Conservation (phyloP, 2,888 invertebrate species). For the Melieria omissa region DNA sequence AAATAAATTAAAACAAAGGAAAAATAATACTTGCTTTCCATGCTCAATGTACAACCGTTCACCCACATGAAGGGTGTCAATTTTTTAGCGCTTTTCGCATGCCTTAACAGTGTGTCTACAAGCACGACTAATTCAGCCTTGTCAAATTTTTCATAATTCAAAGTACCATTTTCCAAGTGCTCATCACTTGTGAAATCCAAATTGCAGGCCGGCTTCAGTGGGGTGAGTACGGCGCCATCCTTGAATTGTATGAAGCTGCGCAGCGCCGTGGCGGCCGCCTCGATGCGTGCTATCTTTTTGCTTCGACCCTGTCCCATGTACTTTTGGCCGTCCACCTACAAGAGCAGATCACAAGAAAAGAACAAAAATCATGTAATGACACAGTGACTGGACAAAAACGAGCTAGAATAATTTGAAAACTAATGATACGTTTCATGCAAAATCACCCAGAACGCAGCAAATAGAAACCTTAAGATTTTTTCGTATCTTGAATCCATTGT, state of each 20-base stretch:
- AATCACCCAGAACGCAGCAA: too few species aligned
- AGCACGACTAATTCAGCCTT: slow-evolving; percentile 55
- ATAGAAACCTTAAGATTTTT: too few species aligned
- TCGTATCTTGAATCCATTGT: too few species aligned
- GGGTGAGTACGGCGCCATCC: slow-evolving; percentile 63
- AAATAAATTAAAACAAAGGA: slow-evolving; percentile 47
- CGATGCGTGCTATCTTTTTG: slow-evolving; percentile 71
- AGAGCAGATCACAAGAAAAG: slow-evolving; percentile 25
- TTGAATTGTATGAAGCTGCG: slow-evolving; percentile 72
- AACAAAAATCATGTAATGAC: too few species aligned
- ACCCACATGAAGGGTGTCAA: slow-evolving; percentile 38
- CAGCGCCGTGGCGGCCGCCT: slow-evolving; percentile 70
- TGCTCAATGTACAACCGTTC: slow-evolving; percentile 56
- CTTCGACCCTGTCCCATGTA: slow-evolving; percentile 70
- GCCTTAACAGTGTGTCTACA: slow-evolving; percentile 59
- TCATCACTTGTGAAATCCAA: slow-evolving; percentile 70
- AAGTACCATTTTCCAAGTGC: slow-evolving; percentile 66
- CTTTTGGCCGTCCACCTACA: slow-evolving; percentile 70
- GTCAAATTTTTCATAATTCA: slow-evolving; percentile 50
- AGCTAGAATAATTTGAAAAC: too few species aligned
- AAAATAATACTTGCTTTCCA: slow-evolving; percentile 67
- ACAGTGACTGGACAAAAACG: too few species aligned
- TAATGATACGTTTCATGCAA: too few species aligned
- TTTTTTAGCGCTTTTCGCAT: slow-evolving; percentile 52
- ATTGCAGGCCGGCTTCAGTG: slow-evolving; percentile 64